These are phyloP conservation scores for Luscinia megarhynchos DNA, from an alignment of 2,797 vertebrate species.

Conservation along the genomic window DNA sequence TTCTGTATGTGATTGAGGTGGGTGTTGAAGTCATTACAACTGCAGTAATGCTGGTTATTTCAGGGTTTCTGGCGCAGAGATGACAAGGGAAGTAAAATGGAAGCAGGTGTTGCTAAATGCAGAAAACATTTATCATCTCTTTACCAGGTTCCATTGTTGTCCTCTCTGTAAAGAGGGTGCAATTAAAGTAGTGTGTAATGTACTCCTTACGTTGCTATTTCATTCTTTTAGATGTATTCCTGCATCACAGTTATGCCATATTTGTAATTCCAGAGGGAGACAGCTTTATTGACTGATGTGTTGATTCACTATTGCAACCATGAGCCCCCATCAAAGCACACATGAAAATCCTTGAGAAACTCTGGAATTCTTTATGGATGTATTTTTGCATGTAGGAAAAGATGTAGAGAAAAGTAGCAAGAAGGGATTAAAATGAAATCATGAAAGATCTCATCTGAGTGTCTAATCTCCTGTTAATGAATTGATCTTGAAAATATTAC, in stretches of 20 bases:
- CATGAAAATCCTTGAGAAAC: neutral
- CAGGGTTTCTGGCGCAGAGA: conserved; percentile 31
- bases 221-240: neutral
- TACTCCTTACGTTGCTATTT: neutral
- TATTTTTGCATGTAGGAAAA: neutral
- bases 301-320: neutral
- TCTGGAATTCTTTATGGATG: neutral
- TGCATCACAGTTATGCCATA: neutral
- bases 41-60: conserved; percentile 27
- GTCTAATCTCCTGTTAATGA: neutral
- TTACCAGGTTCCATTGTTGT: conserved; percentile 1
- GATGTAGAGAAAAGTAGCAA: neutral
- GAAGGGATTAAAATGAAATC: neutral
- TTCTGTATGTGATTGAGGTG: conserved; percentile 24
- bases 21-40: conserved; percentile 58
- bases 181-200: neutral
- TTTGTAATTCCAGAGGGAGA: conserved; percentile 23
- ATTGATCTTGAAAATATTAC: neutral
- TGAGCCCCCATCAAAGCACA: neutral
- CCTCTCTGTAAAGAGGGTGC: neutral
- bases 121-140: neutral
- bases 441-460: neutral
- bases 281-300: neutral
- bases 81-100: conserved; percentile 33
- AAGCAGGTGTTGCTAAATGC: conserved; percentile 21